Evolutionary conservation across 2,888 invertebrate genomes (phyloP), one percentile per base, ranked within the genome.

Genomic region (Melanchra persicariae): DNA sequence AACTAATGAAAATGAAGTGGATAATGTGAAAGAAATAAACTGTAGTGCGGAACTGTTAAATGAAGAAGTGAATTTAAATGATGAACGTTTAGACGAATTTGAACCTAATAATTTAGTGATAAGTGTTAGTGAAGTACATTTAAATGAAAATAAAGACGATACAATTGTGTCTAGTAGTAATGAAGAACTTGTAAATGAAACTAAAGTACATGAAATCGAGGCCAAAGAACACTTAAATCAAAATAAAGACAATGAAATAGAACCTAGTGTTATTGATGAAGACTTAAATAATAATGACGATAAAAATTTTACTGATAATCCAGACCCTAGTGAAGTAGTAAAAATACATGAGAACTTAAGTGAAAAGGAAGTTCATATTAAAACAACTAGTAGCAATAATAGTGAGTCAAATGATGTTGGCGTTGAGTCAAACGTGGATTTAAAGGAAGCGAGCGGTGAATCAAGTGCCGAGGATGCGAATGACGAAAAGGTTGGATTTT

Each of bases 401-500:
- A 81, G 83, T 84, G 86, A 85, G 54, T 85, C 84, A 78, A 85
- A 71, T 77, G 82, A 78, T 83, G 84, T 82, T 72, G 76, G 58
- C 67, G 81, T 82, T 59, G 84, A 73, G 60, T 70, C 81, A 74
- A 78, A 63, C 59, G 78, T 58, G 40, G 70, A 74, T 66, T 51
- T 72, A 58, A 70, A 78, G 68, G 80, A 83, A 73, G 54, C 52
- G 15, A 72, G 22, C 37, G 61, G 74, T 85, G 77, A 77, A 49
- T 77, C 76, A 57, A 80, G 9, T 65, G 47, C 59, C 62, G 83
- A 72, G 65, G 82, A 85, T 63, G 69, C 26, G 7, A 67, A 55
- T 43, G 54, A 76, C 49, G 71, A 77, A 75, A 67, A 84, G 84
- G 83, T 84, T 60, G 22, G 61, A 5, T 64, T 64, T n/a, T 71